Evolutionary conservation across 1,140 invertebrate species (phyloP).

Genomic region (Arctopsyche grandis): DNA sequence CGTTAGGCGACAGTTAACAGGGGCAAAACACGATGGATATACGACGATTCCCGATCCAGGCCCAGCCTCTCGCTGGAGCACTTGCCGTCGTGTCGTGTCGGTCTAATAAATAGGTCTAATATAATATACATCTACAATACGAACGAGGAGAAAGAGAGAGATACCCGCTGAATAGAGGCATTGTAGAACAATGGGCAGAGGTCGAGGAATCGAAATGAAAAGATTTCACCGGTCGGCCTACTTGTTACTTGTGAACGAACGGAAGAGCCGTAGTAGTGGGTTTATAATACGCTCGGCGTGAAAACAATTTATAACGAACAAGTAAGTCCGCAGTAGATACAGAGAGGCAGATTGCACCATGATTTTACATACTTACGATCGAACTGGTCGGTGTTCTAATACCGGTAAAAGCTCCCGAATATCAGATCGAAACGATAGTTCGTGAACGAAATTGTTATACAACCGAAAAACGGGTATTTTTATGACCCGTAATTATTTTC

Average conservation of each 20-base stretch:
- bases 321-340: neutral
- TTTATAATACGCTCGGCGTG: neutral
- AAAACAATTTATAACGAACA: constrained; percentile 35
- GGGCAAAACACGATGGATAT: neutral
- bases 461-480: constrained; percentile 31
- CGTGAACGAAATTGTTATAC: constrained; percentile 37
- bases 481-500: constrained; percentile 40
- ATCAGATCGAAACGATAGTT: constrained; percentile 37
- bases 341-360: constrained; percentile 11
- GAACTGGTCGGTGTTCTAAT: constrained; percentile 17
- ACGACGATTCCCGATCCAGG: neutral
- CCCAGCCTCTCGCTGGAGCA: neutral
- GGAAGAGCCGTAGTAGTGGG: no score
- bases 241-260: neutral
- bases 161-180: constrained; percentile 22
- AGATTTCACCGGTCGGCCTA: constrained; percentile 50
- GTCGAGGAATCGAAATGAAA: constrained; percentile 37
- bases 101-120: neutral
- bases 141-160: constrained; percentile 20
- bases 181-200: constrained; percentile 40
- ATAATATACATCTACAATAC: neutral
- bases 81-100: neutral
- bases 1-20: neutral
- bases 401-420: constrained; percentile 24
- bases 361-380: neutral